Percentiles rank a stretch among this genome's conserved stretches.
phyloP scores from a whole-genome alignment of 2,888 invertebrate species.

The Metallyticus violacea region DNA sequence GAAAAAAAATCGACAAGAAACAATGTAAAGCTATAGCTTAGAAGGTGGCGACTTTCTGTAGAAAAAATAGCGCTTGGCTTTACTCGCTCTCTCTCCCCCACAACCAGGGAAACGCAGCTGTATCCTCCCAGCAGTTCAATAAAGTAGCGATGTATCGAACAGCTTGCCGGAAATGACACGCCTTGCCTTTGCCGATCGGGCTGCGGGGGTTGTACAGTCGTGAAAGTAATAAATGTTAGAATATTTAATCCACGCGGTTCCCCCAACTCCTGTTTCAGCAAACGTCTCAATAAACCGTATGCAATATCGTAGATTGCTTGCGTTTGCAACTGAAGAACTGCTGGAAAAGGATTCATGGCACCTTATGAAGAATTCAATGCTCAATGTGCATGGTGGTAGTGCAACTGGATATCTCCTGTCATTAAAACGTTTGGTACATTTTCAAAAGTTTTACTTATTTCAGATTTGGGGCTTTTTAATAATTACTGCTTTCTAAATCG shows the following conservation, averaged over 20 bases:
- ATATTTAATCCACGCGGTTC: constrained; percentile 5
- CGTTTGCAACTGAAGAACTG: not conserved
- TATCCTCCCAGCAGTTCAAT: not conserved
- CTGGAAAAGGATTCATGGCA: not conserved
- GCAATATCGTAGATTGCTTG: not conserved
- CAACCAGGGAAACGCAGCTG: not conserved
- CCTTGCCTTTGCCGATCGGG: not conserved
- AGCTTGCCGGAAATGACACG: not conserved
- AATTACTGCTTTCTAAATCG: no score
- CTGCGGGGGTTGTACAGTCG: not conserved
- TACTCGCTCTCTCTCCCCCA: not conserved
- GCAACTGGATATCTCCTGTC: no score
- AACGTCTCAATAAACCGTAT: not conserved
- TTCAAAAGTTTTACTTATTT: no score
- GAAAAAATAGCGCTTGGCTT: not conserved
- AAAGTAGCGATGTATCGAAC: constrained; percentile 5
- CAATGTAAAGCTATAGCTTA: not conserved
- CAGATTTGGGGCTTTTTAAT: no score
- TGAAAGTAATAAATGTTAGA: constrained; percentile 12
- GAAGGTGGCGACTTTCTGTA: not conserved
- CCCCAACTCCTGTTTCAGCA: not conserved
- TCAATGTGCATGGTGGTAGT: no score
- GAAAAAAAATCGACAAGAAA: not conserved
- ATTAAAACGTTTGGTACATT: no score
- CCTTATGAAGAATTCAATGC: not conserved